Percentiles rank a stretch among this genome's conserved stretches.
Conservation (phyloP, 2,113 vertebrate genomes). For the Pteruthius melanotis region DNA sequence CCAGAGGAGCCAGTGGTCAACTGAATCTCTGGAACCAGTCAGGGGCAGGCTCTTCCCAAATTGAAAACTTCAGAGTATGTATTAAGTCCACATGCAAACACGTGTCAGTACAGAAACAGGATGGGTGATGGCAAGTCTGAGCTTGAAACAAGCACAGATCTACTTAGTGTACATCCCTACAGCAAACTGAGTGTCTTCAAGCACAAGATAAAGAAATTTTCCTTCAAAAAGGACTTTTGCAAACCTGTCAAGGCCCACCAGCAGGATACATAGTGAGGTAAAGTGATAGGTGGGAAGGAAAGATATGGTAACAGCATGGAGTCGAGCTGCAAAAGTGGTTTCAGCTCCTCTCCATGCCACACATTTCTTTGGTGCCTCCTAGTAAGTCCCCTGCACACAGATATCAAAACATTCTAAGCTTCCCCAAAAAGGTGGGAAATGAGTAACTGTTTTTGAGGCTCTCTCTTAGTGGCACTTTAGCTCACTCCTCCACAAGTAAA, state of each 20-base stretch:
- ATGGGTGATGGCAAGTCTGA: accelerated
- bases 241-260: neutral
- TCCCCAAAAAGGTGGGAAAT: neutral
- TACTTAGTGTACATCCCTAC: neutral
- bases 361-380: neutral
- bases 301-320: accelerated
- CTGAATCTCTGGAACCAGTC: accelerated
- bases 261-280: neutral
- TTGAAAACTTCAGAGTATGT: neutral
- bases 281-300: neutral
- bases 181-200: accelerated
- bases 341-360: neutral
- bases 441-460: neutral
- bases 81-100: neutral
- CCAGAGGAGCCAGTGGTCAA: neutral
- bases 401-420: neutral
- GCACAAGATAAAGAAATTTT: neutral
- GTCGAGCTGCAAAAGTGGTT: neutral
- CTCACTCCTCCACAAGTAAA: neutral
- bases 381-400: neutral
- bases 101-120: neutral
- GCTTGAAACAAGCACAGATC: neutral
- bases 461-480: neutral
- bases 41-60: neutral
- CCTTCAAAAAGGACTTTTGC: neutral